Percentiles rank a stretch among this genome's conserved stretches.
Evolutionary conservation across 2,113 vertebrate genomes (phyloP).

Genomic region (Syngnathus floridae): DNA sequence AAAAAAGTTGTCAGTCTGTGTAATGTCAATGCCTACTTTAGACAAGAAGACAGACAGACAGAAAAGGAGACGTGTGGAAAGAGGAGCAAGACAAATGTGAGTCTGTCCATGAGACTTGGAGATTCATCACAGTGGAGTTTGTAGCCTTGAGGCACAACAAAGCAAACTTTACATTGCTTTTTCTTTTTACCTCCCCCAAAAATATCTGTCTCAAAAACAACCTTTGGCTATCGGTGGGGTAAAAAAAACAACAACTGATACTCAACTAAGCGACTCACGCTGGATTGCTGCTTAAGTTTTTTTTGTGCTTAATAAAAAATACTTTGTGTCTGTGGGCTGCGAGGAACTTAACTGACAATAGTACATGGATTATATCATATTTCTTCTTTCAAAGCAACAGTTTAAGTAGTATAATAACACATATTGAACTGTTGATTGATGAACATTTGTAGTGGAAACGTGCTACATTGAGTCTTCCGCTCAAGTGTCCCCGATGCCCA

Average conservation of each 20-base stretch:
- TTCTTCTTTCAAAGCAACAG: neutral
- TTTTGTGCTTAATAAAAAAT: no score
- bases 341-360: no score
- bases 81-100: constrained; percentile 22
- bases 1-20: constrained; percentile 61
- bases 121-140: constrained; percentile 29
- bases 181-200: neutral
- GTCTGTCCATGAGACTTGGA: constrained; percentile 37
- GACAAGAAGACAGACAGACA: constrained; percentile 21
- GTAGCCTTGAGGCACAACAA: constrained; percentile 29
- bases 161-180: constrained; percentile 17
- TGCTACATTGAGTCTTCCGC: constrained; percentile 16
- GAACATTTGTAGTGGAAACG: constrained; percentile 29
- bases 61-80: constrained; percentile 26
- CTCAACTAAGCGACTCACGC: no score
- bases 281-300: no score
- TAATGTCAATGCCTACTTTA: constrained; percentile 25
- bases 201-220: neutral
- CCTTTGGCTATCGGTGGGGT: neutral
- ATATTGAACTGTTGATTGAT: constrained; percentile 30
- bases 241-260: no score
- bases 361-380: neutral
- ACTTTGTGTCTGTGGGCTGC: no score
- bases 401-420: neutral
- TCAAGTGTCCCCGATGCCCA: constrained; percentile 22